phyloP scores from a whole-genome alignment of 2,888 invertebrate genomes.

The Labia minor region DNA sequence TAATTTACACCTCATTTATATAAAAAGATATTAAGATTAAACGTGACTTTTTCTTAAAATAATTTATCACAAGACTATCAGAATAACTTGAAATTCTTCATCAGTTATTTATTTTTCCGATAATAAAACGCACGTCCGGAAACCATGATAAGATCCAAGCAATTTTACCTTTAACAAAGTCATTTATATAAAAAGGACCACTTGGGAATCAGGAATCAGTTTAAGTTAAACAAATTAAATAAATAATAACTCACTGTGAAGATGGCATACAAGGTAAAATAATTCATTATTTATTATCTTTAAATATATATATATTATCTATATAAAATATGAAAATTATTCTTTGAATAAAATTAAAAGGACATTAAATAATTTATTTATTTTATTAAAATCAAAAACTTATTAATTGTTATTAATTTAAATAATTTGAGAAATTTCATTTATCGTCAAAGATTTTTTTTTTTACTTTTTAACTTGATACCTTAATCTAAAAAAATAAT shows the following conservation, averaged over 20 bases:
- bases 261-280: neutral
- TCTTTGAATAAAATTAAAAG: no score
- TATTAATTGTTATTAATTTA: no score
- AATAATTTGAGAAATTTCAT: no score
- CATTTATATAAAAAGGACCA: neutral
- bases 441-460: no score
- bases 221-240: neutral
- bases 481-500: no score
- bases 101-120: neutral
- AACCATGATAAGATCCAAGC: neutral
- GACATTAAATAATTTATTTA: no score
- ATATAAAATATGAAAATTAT: no score
- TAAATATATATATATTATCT: no score
- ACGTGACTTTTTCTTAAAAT: neutral
- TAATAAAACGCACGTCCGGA: neutral
- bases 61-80: neutral
- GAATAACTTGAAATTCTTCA: neutral
- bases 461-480: no score
- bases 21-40: neutral
- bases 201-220: neutral
- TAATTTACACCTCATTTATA: neutral
- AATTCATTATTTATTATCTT: no score
- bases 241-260: neutral
- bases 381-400: no score
- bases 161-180: no score